Percentiles rank a stretch among this genome's conserved stretches.
Conservation (phyloP, 2,888 invertebrate species). For the Cheilosia pagana region DNA sequence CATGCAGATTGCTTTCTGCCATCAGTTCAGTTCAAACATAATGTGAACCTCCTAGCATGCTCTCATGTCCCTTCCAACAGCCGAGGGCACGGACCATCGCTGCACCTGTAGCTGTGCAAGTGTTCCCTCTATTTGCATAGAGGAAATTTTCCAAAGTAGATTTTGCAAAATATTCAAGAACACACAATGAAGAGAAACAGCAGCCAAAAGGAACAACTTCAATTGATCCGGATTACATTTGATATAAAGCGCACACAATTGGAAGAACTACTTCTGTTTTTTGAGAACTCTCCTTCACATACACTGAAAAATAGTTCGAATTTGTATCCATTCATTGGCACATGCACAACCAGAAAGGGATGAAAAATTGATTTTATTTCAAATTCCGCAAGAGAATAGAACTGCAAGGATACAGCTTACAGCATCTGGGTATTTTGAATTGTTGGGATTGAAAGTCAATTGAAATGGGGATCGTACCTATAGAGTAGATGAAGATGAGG, state of each 20-base stretch:
- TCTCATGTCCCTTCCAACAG: neutral
- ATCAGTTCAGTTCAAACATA: conserved; percentile 15
- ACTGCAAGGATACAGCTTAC: conserved; percentile 4
- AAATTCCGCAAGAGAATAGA: conserved; percentile 7
- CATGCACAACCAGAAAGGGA: conserved; percentile 1
- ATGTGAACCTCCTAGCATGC: conserved; percentile 1
- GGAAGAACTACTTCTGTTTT: conserved; percentile 50
- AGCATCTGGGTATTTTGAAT: neutral
- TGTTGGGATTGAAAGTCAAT: conserved; percentile 46
- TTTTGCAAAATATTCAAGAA: conserved; percentile 34
- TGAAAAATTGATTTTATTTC: conserved; percentile 68
- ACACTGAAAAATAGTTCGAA: conserved; percentile 14
- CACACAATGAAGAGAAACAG: conserved; percentile 1
- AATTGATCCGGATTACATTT: conserved; percentile 68
- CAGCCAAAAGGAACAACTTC: conserved; percentile 31
- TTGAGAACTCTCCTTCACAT: neutral
- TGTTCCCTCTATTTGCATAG: conserved; percentile 37
- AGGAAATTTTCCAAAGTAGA: conserved; percentile 51
- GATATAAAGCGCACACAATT: conserved; percentile 54
- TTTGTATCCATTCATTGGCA: conserved; percentile 42
- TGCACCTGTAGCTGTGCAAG: conserved; percentile 57
- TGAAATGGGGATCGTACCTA: conserved; percentile 16
- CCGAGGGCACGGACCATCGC: conserved; percentile 6
- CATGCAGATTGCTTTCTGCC: conserved; percentile 47
- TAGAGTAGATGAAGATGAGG: conserved; percentile 2